Evolutionary conservation across 2,797 vertebrate species (phyloP).

Genomic region (Podarcis lilfordi): DNA sequence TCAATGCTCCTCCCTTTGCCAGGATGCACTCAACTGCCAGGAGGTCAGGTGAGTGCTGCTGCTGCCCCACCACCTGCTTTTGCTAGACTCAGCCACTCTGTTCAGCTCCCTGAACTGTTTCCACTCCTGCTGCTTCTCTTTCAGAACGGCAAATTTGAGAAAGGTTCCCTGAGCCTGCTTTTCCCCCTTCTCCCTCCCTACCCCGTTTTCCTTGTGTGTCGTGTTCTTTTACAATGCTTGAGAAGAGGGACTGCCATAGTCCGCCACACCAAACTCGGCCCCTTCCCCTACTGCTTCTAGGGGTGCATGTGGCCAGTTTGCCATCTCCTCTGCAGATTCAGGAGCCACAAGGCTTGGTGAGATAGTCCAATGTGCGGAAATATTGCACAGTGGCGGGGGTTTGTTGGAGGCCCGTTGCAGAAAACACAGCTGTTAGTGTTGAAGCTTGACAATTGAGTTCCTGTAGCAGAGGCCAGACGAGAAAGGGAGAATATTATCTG

Average conservation of each 20-base stretch:
- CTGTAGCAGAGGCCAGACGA: slow-evolving; percentile 49
- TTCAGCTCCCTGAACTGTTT: too few species aligned
- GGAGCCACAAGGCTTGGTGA: background rate
- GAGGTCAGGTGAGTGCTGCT: too few species aligned
- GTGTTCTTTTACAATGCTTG: background rate
- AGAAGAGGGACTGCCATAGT: background rate
- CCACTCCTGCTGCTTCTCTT: too few species aligned
- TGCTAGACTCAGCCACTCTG: too few species aligned
- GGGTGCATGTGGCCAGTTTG: too few species aligned
- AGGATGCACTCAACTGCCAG: too few species aligned
- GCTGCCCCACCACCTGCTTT: too few species aligned
- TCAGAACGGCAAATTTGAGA: too few species aligned
- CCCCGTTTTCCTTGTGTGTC: background rate
- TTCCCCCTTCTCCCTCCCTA: background rate
- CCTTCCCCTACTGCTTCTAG: background rate
- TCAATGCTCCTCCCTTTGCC: too few species aligned
- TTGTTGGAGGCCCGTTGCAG: background rate
- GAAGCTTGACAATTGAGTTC: slow-evolving; percentile 39
- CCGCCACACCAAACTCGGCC: too few species aligned
- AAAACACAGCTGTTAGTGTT: slow-evolving; percentile 52
- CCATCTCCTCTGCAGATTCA: background rate
- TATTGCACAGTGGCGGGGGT: background rate
- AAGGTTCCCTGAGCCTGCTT: too few species aligned
- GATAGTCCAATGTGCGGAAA: background rate
- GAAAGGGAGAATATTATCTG: slow-evolving; percentile 26